Base-by-base conservation (phyloP, 2,797 vertebrate genomes). In the Hozukius guyotensis region DNA sequence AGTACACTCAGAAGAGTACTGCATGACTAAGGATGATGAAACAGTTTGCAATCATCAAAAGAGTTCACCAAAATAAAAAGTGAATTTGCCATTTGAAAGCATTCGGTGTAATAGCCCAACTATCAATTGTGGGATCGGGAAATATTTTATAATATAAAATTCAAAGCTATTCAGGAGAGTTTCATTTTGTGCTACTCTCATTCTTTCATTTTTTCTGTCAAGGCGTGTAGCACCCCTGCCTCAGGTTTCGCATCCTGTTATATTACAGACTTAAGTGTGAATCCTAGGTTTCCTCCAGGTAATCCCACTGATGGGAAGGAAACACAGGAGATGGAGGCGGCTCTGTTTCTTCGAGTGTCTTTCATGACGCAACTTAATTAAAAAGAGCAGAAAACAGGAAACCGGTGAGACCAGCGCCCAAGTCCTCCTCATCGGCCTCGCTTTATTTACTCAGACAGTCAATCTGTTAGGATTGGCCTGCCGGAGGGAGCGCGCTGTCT, bases 361-460 rank as follows among this genome's bases (percentile, higher is more conserved):
- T 62, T 85, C 53, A 71, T 77, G 46, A 18, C 22, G 2, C 53
- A 14, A 56, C 38, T 75, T 87, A 77, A 91, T 90, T 88, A 81
- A 84, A 83, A 87, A 81, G 52, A 77, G 64, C 63, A 72, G 77
- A 77, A 80, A 85, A 22, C 14, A 65, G 36, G 69, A 68, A 31
- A 31, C 62, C 59, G 78, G 70, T 72, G 53, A 77, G 55, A 60
- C 77, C 81, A 27, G 22, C 7, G 18, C 57, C 49, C 74, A 32
- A 46, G 63, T 81, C 71, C 42, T 81, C 71, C 36, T 77, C 69
- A 36, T 38, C 27, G 22, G 65, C 62, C 67, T 71, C 0, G 2
- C 59, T 87, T 87, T 88, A 89, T 90, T 91, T 81, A 80, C 87
- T 86, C 79, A 72, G 87, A 80, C 83, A 86, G 63, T 80, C 77